phyloP scores from a whole-genome alignment of 2,888 invertebrate species.

The Fragum sueziense region DNA sequence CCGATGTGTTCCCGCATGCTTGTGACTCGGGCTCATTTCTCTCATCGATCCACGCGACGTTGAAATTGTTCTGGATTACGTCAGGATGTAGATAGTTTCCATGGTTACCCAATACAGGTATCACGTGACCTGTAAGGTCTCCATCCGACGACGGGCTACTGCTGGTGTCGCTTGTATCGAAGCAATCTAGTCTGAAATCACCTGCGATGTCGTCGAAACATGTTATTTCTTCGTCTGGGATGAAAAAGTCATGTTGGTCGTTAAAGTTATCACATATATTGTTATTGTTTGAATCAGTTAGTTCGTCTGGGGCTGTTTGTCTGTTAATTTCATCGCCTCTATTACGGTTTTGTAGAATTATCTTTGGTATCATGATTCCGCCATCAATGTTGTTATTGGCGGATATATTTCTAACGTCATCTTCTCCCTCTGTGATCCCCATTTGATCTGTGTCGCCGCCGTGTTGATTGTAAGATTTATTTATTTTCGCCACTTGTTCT shows the following conservation, averaged over 20 bases:
- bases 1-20: too few species aligned
- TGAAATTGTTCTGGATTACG: background rate
- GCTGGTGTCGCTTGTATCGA: background rate
- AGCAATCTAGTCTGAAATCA: background rate
- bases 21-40: background rate
- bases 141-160: too few species aligned
- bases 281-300: background rate
- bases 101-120: background rate
- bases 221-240: constrained; percentile 5
- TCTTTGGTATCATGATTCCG: background rate
- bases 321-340: background rate
- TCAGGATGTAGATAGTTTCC: background rate
- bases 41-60: background rate
- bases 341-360: background rate
- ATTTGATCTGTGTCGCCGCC: background rate
- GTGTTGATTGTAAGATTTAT: background rate
- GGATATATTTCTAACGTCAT: background rate
- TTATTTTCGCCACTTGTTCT: constrained; percentile 4
- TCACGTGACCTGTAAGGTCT: too few species aligned
- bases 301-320: background rate
- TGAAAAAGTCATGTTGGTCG: background rate
- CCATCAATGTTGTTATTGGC: background rate
- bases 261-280: background rate
- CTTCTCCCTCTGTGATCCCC: background rate
- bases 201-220: background rate